phyloP scores from a whole-genome alignment of 2,888 invertebrate genomes.

The Oxyteleia sp. region DNA sequence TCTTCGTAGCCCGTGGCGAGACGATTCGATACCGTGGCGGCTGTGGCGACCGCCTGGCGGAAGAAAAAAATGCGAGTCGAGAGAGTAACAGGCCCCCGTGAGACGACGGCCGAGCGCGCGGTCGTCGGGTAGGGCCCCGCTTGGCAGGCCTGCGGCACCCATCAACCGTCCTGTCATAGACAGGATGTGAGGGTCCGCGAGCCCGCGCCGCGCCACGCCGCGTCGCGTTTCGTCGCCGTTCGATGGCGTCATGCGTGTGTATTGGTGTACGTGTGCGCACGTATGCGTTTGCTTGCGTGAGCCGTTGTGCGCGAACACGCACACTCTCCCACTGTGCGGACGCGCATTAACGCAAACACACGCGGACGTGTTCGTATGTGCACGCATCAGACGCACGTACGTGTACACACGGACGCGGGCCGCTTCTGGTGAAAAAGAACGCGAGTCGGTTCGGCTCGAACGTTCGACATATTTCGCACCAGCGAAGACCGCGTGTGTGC shows the following conservation, averaged over 20 bases:
- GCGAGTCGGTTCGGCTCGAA: conserved; percentile 28
- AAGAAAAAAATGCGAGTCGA: conserved; percentile 78
- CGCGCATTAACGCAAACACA: neutral
- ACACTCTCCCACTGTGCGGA: neutral
- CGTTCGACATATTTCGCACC: conserved; percentile 64
- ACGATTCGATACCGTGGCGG: conserved; percentile 79
- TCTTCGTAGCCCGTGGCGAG: conserved; percentile 71
- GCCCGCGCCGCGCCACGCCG: conserved; percentile 79
- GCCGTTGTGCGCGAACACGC: neutral
- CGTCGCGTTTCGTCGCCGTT: conserved; percentile 73
- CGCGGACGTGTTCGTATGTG: conserved; percentile 12
- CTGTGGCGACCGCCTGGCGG: conserved; percentile 76
- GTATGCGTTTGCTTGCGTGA: conserved; percentile 12
- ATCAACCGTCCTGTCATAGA: conserved; percentile 87
- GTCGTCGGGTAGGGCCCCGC: conserved; percentile 79
- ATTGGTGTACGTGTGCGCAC: conserved; percentile 7
- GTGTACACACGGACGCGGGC: conserved; percentile 20
- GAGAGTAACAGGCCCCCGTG: conserved; percentile 85
- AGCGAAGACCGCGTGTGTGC: conserved; percentile 12
- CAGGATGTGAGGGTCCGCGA: conserved; percentile 87
- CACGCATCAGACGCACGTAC: conserved; percentile 19
- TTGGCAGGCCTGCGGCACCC: conserved; percentile 79
- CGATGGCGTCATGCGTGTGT: conserved; percentile 54
- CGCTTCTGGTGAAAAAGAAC: conserved; percentile 54
- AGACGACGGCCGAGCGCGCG: conserved; percentile 76